These are phyloP conservation scores for Drosophila bifasciata DNA, from an alignment of 1,140 invertebrate genomes.

Conservation along the genomic window DNA sequence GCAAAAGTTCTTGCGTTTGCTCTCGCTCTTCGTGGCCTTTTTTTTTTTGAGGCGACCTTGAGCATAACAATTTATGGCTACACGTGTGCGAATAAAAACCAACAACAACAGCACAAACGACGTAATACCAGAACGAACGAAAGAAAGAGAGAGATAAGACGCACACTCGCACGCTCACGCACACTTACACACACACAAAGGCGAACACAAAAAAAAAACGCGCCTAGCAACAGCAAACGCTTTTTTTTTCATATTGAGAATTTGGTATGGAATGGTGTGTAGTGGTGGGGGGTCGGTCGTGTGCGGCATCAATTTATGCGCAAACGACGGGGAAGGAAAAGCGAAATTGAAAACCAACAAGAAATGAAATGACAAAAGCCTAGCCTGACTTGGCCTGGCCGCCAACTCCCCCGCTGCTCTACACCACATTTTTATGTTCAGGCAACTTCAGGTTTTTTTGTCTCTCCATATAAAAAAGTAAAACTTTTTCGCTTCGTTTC, in stretches of 20 bases:
- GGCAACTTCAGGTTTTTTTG: slow-evolving; percentile 3
- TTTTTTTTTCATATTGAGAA: not conserved
- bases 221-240: slow-evolving; percentile 58
- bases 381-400: too few species aligned
- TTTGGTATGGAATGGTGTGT: too few species aligned
- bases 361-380: slow-evolving; percentile 12
- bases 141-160: not conserved
- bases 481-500: slow-evolving; percentile 30
- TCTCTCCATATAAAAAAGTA: slow-evolving; percentile 30
- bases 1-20: slow-evolving; percentile 16
- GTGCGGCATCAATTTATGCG: slow-evolving; percentile 12
- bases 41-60: slow-evolving; percentile 68
- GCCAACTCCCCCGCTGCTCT: too few species aligned
- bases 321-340: not conserved
- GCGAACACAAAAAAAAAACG: slow-evolving; percentile 37
- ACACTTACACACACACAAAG: slow-evolving; percentile 13
- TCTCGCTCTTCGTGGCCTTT: slow-evolving; percentile 28
- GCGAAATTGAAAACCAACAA: slow-evolving; percentile 19
- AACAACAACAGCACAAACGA: slow-evolving; percentile 52
- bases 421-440: not conserved
- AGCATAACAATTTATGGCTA: slow-evolving; percentile 80
- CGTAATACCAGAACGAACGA: slow-evolving; percentile 21
- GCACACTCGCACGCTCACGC: too few species aligned
- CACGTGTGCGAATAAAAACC: slow-evolving; percentile 75
- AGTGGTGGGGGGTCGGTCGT: too few species aligned